Evolutionary conservation across 2,797 vertebrate genomes (phyloP), one percentile per base, ranked within the genome.

Genomic region (Choloepus didactylus): DNA sequence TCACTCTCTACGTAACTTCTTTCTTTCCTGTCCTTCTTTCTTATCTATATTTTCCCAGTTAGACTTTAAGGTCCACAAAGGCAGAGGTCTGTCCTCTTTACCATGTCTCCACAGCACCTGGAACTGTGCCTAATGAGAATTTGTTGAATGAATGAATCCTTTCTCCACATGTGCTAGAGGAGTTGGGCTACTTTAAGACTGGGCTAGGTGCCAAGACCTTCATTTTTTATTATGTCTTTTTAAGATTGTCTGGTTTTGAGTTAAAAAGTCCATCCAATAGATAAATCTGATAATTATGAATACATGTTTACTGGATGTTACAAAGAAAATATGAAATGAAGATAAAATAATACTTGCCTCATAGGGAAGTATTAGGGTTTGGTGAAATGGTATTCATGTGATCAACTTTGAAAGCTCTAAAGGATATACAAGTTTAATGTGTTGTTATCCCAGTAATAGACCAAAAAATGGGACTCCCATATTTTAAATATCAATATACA

Each of bases 401-500:
- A 88, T 38, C 64, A 87, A 60, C 64, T 83, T 95, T 77, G 54
- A 64, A 89, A 87, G 16, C 62, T 60, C 69, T 82, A 87, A 77
- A 70, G 9, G 9, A 62, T 56, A 88, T 15, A 62, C 44, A 77
- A 90, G 85, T 85, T 29, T 89, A 35, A 69, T 83, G 70, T 69
- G 21, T 89, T 83, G 29, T 49, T 83, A n/a, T 51, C 51, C n/a
- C 51, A 67, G 67, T 38, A n/a, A 76, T 66, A 59, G 38, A 18
- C 60, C 59, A 35, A 60, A 83, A 94, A 69, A 59, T 60, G 76
- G 9, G 49, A 14, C 60, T 67, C 67, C 51, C 41, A 41, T 59
- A 15, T 87, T 82, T 75, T 49, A 94, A 87, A 91, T 87, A 87
- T 67, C 69, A 81, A 27, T n/a, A 15, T 91, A 60, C 73, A 73